A percentile compares a stretch with the other conserved stretches of the same genome.
Conservation (phyloP, 2,113 vertebrate species). For the Microtus richardsoni region DNA sequence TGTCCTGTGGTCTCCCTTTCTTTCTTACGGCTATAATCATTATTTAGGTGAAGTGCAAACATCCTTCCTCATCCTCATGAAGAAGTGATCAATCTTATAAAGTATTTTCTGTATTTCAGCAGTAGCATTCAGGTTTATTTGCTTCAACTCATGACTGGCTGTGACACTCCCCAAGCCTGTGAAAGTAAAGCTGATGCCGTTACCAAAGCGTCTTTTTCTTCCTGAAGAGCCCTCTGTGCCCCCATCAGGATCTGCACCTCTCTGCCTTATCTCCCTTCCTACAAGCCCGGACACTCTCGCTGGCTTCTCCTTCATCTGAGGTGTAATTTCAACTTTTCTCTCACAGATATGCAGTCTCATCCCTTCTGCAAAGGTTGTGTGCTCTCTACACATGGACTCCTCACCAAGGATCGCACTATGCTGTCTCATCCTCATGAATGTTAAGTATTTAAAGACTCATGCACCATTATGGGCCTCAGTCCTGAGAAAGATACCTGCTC, state of each 20-base stretch:
- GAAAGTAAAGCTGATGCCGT: background rate
- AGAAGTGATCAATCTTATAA: background rate
- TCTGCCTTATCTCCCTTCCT: background rate
- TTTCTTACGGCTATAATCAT: background rate
- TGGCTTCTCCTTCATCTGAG: background rate
- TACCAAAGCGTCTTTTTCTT: constrained; percentile 40
- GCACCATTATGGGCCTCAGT: background rate
- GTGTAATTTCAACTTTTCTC: background rate
- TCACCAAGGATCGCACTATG: background rate
- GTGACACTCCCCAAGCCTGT: constrained; percentile 20
- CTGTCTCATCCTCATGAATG: background rate
- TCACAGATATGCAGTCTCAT: background rate
- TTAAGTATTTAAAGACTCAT: background rate
- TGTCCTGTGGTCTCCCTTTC: background rate
- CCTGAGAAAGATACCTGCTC: background rate
- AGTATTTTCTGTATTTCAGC: background rate
- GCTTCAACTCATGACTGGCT: background rate
- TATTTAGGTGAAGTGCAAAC: background rate
- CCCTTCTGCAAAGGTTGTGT: background rate
- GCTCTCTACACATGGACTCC: background rate
- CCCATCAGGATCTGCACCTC: background rate
- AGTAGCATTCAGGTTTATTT: background rate
- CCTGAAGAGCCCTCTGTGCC: background rate
- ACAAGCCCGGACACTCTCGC: background rate
- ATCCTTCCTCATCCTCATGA: background rate